Evolutionary conservation across 2,113 vertebrate species (phyloP), one percentile per base, ranked within the genome.

Genomic region (Trichomycterus rosablanca): DNA sequence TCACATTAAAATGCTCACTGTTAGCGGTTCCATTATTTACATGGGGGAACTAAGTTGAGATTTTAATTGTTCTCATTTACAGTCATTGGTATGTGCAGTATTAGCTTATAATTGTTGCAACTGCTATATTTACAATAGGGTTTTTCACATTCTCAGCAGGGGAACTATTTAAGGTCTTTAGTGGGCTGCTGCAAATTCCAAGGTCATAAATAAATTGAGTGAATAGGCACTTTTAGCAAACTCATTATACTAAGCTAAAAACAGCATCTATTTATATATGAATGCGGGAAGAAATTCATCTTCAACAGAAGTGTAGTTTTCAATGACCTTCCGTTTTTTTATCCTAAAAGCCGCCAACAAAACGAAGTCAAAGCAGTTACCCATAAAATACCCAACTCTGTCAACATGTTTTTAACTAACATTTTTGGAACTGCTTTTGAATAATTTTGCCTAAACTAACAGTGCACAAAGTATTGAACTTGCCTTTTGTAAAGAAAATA

Each of bases 161-260:
- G 46, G 39, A 67, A 34, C 14, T 3, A 19, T 68, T 64, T 67
- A 26, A 28, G 65, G 20, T 64, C 59, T 59, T 64, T 68, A 64
- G 70, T 58, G 40, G 18, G 37, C 32, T 53, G 32, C 49, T 43
- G 7, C n/a, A 48, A 58, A 61, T 40, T 57, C 45, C n/a, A 45
- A 10, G 12, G 39, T 57, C 32, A 22, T 45, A 35, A 32, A 49
- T 54, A 24, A 59, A 59, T 54, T 37, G 15, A 15, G n/a, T 19
- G 15, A 16, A 56, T 39, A 65, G 30, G 50, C 30, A 52, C 49
- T 16, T 53, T 52, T 28, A 40, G 42, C 22, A 57, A n/a, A 57
- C 63, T 49, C 61, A 63, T 63, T 54, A 63, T 24, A 54, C 9
- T 22, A 43, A 14, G 4, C 3, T 8, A 9, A 12, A 54, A 35